phyloP scores from a whole-genome alignment of 2,888 invertebrate genomes.

The Papilio gigon region DNA sequence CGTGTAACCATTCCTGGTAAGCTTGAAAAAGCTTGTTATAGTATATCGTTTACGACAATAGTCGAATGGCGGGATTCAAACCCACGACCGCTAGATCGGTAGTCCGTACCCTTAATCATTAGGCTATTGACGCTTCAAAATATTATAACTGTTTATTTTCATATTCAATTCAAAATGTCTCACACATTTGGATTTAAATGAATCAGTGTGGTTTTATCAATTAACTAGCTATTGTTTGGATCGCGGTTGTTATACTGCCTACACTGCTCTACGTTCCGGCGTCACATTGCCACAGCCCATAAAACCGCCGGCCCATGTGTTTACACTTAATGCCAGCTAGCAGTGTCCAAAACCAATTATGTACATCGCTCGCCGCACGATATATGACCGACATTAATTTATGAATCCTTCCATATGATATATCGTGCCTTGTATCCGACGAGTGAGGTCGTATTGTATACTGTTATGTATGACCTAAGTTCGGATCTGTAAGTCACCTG shows the following conservation, averaged over 20 bases:
- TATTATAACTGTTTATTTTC: background rate
- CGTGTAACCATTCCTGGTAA: too few species aligned
- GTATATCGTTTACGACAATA: too few species aligned
- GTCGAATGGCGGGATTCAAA: too few species aligned
- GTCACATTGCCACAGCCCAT: slow-evolving; percentile 34
- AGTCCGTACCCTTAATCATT: too few species aligned
- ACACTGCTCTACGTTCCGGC: background rate
- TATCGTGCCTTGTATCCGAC: slow-evolving; percentile 36
- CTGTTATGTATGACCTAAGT: background rate
- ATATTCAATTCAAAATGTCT: background rate
- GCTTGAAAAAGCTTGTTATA: too few species aligned
- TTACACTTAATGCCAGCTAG: slow-evolving; percentile 52
- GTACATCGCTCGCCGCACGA: slow-evolving; percentile 64
- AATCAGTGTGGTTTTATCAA: slow-evolving; percentile 25
- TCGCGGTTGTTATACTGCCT: slow-evolving; percentile 14
- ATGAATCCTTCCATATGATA: slow-evolving; percentile 43
- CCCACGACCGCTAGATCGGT: too few species aligned
- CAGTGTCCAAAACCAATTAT: slow-evolving; percentile 67
- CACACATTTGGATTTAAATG: background rate
- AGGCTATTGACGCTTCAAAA: background rate
- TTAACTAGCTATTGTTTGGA: slow-evolving; percentile 3
- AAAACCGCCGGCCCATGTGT: slow-evolving; percentile 46
- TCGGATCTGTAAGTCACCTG: background rate
- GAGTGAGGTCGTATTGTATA: slow-evolving; percentile 22
- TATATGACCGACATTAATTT: slow-evolving; percentile 55